Conservation (phyloP, 2,888 invertebrate species). For the Ganaspis brasiliensis region DNA sequence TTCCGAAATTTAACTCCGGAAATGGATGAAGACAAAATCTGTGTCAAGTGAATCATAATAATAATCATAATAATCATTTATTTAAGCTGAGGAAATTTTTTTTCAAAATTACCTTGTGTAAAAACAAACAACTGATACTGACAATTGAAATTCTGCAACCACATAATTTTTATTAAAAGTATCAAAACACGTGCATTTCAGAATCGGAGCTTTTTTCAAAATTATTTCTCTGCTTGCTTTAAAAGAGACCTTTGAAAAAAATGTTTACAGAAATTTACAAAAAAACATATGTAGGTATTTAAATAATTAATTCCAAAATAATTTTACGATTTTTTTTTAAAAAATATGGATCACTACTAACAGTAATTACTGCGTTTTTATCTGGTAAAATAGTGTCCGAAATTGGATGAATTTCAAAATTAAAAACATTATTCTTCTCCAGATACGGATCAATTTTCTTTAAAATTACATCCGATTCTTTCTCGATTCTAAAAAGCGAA, state of each 20-base stretch:
- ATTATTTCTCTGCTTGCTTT: conserved; percentile 65
- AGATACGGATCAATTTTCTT: conserved; percentile 49
- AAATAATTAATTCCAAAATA: no score
- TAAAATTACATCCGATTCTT: conserved; percentile 59
- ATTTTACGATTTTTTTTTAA: no score
- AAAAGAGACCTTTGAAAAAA: conserved; percentile 62
- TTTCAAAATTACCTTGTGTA: conserved; percentile 56
- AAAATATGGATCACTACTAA: no score
- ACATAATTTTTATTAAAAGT: conserved; percentile 57
- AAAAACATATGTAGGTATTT: background rate
- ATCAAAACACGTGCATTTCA: conserved; percentile 70
- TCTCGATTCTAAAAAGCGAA: conserved; percentile 60
- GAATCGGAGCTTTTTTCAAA: conserved; percentile 63
- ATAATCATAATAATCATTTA: no score
- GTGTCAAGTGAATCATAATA: conserved; percentile 48
- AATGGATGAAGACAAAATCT: conserved; percentile 84
- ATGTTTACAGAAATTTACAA: background rate
- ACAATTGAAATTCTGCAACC: conserved; percentile 71
- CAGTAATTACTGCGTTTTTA: conserved; percentile 61
- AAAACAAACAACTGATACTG: conserved; percentile 67
- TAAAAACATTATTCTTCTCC: conserved; percentile 58
- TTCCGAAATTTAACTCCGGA: conserved; percentile 84
- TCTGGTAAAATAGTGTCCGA: conserved; percentile 65
- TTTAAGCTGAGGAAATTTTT: background rate
- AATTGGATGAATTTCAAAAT: conserved; percentile 67